Evolutionary conservation across 2,888 invertebrate species (phyloP), one percentile per base, ranked within the genome.

Genomic region (Eudemis profundana): DNA sequence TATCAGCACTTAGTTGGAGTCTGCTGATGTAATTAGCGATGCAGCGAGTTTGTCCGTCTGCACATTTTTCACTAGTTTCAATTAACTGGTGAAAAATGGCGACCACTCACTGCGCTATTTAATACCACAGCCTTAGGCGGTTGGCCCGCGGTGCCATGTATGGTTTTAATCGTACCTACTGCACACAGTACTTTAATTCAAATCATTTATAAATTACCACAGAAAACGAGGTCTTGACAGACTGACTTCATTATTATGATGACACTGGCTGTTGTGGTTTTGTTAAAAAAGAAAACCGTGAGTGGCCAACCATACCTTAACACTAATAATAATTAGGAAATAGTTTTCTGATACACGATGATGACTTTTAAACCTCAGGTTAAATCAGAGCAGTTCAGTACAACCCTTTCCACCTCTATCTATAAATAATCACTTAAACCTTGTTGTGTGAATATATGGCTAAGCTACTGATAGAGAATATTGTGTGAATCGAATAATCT

Each of bases 11-110:
- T 83, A 84, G 76, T 75, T 64, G 73, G 61, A 84, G 79, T 84
- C 85, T 85, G 85, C 81, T 85, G 85, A 85, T 82, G 78, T 81
- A 87, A 86, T 87, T 87, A 87, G 81, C 76, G 79, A 82, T 76
- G 74, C 77, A 76, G 69, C 71, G 72, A 78, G 71, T 69, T 70
- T 68, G 72, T 68, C 62, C 66, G 75, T 68, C 70, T 44, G 42
- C 29, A 17, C 27, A 42, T 56, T 44, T 56, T 56, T 56, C 56
- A 56, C 56, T 56, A 56, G 56, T 56, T 56, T 56, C 56, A 56
- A 56, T 75, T 77, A 76, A 85, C 75, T 79, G 75, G 74, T 84
- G 85, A 87, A 87, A 84, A 86, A 87, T 86, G 72, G 82, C 81
- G 80, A 78, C 80, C 83, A 83, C 86, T 85, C 84, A 84, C 81